phyloP scores from a whole-genome alignment of 2,797 vertebrate species.

The Manis javanica region DNA sequence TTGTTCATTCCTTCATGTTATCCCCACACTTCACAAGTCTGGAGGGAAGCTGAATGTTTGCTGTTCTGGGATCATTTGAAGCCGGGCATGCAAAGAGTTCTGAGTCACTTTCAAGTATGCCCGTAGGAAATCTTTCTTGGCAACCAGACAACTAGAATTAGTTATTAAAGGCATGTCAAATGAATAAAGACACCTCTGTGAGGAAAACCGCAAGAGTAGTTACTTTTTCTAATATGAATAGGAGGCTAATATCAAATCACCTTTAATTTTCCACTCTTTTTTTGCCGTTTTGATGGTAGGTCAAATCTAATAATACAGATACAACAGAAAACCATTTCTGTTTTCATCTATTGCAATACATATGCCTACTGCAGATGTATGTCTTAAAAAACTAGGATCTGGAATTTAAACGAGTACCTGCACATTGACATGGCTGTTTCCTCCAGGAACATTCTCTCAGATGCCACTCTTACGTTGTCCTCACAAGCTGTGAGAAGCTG shows the following conservation, averaged over 20 bases:
- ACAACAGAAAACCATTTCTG: conserved; percentile 83
- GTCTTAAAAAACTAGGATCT: conserved; percentile 79
- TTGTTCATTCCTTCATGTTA: conserved; percentile 86
- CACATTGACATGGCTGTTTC: conserved; percentile 80
- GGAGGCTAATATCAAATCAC: conserved; percentile 89
- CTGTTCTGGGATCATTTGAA: conserved; percentile 94
- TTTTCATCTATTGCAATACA: conserved; percentile 80
- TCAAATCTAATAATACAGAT: conserved; percentile 86
- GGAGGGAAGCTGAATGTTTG: conserved; percentile 89
- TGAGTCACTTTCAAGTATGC: conserved; percentile 93
- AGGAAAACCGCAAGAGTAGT: conserved; percentile 89
- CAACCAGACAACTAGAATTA: conserved; percentile 91
- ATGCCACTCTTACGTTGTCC: conserved; percentile 70
- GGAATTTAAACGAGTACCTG: conserved; percentile 80
- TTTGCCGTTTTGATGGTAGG: conserved; percentile 85
- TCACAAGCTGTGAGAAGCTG: conserved; percentile 57
- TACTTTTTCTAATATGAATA: conserved; percentile 89
- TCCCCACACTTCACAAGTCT: conserved; percentile 87
- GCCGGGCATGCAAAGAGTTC: conserved; percentile 93
- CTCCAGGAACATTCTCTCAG: conserved; percentile 77
- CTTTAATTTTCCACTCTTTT: conserved; percentile 88
- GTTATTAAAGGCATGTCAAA: conserved; percentile 93
- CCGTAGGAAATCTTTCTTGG: conserved; percentile 92
- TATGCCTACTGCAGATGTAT: conserved; percentile 78
- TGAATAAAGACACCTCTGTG: conserved; percentile 91